Evolutionary conservation across 2,888 invertebrate species (phyloP), one percentile per base, ranked within the genome.

Genomic region (Periphyllus acericola): DNA sequence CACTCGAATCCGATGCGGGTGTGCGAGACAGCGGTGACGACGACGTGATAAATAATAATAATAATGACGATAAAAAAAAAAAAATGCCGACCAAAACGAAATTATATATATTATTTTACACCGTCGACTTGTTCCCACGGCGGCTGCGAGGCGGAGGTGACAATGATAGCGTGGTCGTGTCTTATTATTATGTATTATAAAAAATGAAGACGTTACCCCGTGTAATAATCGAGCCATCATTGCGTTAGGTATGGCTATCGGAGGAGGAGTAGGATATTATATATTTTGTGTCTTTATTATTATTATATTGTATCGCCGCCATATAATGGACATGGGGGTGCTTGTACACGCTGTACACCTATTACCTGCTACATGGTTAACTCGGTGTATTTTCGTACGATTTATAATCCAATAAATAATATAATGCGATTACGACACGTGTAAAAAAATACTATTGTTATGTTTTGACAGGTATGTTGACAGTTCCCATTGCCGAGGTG

Each of bases 401-500:
- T 85, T 85, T 85, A 85, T 85, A 85, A 85, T 85, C 84, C 84
- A 78, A 85, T 84, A 76, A 84, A 84, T 84, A 84, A 83, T 75
- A 75, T 75, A 75, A 75, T 21, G 75, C 66, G 75, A 83, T 83
- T 83, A 75, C 9, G 71, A 32, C 71, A 40, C 68, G 84, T 76
- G 60, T 66, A 40, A 85, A 68, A n/a, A 68, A 79, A 55, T 74
- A 80, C 66, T 66, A 87, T 87, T 89, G 89, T 80, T 74, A 25
- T 89, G 78, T 83, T 78, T 89, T 84, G 79, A 84, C 84, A 89
- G 79, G 72, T 80, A 86, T 75, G 74, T 87, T 87, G 75, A 81
- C 81, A 66, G 86, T 82, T 86, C 89, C 86, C 81, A 89, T 93
- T 91, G 92, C 92, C 90, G 88, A 85, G 34, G 92, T 95, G 90